These are phyloP conservation scores for Nephrotoma guestfalica DNA, from an alignment of 2,888 invertebrate genomes.

Conservation along the genomic window DNA sequence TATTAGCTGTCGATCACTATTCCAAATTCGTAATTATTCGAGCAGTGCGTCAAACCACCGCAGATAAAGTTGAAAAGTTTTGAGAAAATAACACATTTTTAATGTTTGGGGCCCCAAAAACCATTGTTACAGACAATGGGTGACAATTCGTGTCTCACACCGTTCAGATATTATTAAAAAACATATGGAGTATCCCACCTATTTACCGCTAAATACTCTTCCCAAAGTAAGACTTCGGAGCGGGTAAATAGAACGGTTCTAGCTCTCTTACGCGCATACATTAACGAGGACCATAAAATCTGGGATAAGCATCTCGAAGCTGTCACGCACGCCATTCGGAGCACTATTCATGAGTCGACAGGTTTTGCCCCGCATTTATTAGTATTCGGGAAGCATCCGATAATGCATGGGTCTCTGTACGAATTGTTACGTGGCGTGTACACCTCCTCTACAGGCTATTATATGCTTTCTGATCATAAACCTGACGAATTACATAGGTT, in stretches of 20 bases:
- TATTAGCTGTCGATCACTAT: too few species aligned
- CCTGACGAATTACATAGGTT: too few species aligned
- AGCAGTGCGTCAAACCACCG: not conserved
- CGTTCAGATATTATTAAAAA: not conserved
- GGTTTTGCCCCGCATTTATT: too few species aligned
- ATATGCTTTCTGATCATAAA: too few species aligned
- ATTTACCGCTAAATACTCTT: not conserved
- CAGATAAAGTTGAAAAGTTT: not conserved
- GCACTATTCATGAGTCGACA: too few species aligned
- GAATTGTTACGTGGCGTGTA: too few species aligned
- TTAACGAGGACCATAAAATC: not conserved
- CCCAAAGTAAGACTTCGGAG: not conserved
- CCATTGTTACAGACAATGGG: not conserved
- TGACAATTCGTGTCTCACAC: not conserved
- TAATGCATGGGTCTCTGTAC: too few species aligned
- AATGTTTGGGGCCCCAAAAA: not conserved
- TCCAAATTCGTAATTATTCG: too few species aligned
- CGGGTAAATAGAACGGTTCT: too few species aligned
- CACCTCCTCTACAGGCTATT: too few species aligned
- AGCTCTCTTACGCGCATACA: not conserved
- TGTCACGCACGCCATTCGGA: not conserved
- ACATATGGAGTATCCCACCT: not conserved
- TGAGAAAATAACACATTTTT: not conserved
- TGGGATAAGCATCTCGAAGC: not conserved
- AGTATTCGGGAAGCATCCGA: too few species aligned